Evolutionary conservation across 2,113 vertebrate genomes (phyloP), one percentile per base, ranked within the genome.

Genomic region (Antidorcas marsupialis): DNA sequence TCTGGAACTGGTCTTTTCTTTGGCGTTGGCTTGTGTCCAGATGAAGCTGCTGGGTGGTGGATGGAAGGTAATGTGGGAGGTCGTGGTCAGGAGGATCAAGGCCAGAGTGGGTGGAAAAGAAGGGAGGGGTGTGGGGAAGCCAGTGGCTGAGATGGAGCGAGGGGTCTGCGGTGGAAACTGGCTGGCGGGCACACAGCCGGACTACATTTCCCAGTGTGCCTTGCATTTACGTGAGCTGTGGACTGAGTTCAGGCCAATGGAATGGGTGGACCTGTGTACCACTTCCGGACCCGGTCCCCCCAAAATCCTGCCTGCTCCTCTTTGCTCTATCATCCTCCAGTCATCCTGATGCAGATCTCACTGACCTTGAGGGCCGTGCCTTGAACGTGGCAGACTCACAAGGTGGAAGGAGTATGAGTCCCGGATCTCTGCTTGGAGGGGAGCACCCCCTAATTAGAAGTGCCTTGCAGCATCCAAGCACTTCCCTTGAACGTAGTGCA

Each of bases 1-100:
- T 87, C 53, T 27, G 52, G 28, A 64, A 95, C 94, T 97, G 50
- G 50, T 87, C 30, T 64, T 79, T 96, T 87, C 74, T 89, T 88
- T 47, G 39, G 78, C 52, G 16, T 76, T 23, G 8, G 23, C 71
- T 36, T 81, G 67, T 55, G 47, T 25, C 57, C 27, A 79, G 60
- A 33, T 33, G 82, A 86, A 94, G 67, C 71, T 53, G 33, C 43
- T 47, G 45, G 43, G 14, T 16, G 15, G 6, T 53, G 57, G 30
- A 4, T 27, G 30, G 45, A 60, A 53, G 45, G 5, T n/a, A 33
- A 4, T 23, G n/a, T 14, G 27, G 45, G 92, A 82, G 47, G 36
- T 39, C 12, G 7, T 28, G 47, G 14, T 82, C 5, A 16, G 30
- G 14, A 45, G 55, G 39, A 30, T 39, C 71, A 85, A 81, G 23